phyloP scores from a whole-genome alignment of 2,888 invertebrate genomes.

The Cartodere bifasciata region DNA sequence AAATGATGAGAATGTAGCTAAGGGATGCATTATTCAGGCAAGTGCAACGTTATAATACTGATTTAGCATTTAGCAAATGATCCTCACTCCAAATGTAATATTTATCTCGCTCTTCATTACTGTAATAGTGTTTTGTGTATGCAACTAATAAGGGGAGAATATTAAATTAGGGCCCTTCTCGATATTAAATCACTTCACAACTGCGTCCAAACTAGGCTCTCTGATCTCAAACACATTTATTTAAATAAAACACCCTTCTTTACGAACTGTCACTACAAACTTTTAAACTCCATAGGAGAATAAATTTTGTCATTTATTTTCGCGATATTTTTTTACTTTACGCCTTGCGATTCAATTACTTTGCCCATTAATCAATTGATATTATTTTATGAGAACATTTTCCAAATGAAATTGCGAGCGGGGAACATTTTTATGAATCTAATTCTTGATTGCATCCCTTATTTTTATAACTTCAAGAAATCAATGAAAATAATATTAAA shows the following conservation, averaged over 20 bases:
- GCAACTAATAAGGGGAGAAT: constrained; percentile 29
- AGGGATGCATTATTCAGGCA: too few relatives aligned
- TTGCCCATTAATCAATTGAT: constrained; percentile 35
- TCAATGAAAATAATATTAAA: too few relatives aligned
- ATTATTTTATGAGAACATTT: constrained; percentile 33
- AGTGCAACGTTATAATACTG: too few relatives aligned
- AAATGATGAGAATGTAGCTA: too few relatives aligned
- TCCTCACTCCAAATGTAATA: too few relatives aligned
- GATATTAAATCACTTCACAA: constrained; percentile 29
- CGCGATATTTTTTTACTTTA: constrained; percentile 31
- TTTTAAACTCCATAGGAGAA: constrained; percentile 31
- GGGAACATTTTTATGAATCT: constrained; percentile 9
- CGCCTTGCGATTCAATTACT: constrained; percentile 35
- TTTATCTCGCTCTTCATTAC: constrained; percentile 25
- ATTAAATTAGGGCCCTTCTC: constrained; percentile 29
- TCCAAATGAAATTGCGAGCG: constrained; percentile 29
- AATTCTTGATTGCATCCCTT: too few relatives aligned
- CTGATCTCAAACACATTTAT: constrained; percentile 23
- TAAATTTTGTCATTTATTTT: constrained; percentile 32
- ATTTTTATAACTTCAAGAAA: too few relatives aligned
- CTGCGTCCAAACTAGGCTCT: constrained; percentile 26
- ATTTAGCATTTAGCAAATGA: too few relatives aligned
- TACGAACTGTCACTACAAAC: constrained; percentile 31
- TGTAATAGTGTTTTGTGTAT: constrained; percentile 29
- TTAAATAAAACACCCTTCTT: constrained; percentile 28